Conservation (phyloP, 2,888 invertebrate species). For the Drosophila vallismaia region DNA sequence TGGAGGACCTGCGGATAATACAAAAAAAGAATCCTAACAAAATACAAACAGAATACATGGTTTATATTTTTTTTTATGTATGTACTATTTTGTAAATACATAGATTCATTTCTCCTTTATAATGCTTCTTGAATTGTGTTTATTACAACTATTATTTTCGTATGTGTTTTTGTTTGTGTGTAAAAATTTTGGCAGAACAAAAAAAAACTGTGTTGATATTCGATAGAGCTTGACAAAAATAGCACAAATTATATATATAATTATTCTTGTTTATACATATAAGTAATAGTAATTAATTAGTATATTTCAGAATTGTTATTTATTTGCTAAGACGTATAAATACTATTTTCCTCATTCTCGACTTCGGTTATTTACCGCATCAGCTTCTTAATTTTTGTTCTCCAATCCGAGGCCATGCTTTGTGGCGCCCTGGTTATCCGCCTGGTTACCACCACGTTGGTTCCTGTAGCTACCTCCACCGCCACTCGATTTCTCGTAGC, state of each 20-base stretch:
- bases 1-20: not conserved
- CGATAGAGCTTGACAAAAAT: constrained; percentile 44
- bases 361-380: constrained; percentile 23
- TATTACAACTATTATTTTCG: constrained; percentile 51
- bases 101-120: constrained; percentile 54
- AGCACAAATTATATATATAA: constrained; percentile 72
- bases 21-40: not conserved
- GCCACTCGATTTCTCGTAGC: constrained; percentile 69
- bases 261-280: constrained; percentile 55
- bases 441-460: constrained; percentile 74
- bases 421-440: constrained; percentile 55
- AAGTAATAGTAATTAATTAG: constrained; percentile 71
- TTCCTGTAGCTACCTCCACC: constrained; percentile 76
- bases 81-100: constrained; percentile 68
- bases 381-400: constrained; percentile 74
- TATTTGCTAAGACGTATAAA: constrained; percentile 75
- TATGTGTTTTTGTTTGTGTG: constrained; percentile 44
- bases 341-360: constrained; percentile 59
- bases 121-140: constrained; percentile 42
- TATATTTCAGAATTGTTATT: constrained; percentile 70
- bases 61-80: constrained; percentile 63
- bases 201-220: constrained; percentile 24
- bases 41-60: not conserved
- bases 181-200: constrained; percentile 36
- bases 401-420: constrained; percentile 71